Evolutionary conservation across 2,113 vertebrate genomes (phyloP).

Genomic region (Clinocottus analis): DNA sequence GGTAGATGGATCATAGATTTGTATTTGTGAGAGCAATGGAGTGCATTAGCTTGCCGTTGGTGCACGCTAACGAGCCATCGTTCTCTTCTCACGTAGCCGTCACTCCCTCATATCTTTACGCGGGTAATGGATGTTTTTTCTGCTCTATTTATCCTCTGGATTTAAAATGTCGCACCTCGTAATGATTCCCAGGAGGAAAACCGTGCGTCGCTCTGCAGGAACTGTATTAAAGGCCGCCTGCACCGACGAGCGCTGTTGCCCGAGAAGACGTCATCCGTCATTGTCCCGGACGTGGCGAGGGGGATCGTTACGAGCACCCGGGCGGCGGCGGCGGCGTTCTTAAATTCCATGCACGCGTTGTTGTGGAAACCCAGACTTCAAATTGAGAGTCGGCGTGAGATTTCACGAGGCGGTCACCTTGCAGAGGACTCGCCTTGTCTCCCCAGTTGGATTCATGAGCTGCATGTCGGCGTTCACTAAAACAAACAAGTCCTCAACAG

Average conservation of each 20-base stretch:
- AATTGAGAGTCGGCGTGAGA: conserved; percentile 26
- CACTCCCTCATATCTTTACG: not conserved
- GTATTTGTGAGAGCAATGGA: no score
- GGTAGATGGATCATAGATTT: no score
- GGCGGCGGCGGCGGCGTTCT: not conserved
- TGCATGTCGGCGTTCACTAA: not conserved
- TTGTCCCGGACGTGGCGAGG: not conserved
- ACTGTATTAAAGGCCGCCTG: not conserved
- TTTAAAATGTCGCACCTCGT: not conserved
- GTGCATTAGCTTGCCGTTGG: no score
- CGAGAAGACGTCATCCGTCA: conserved; percentile 33
- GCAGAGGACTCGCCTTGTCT: conserved; percentile 21
- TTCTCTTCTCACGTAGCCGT: no score
- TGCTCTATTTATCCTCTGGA: not conserved
- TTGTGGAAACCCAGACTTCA: not conserved
- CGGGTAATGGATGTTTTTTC: not conserved
- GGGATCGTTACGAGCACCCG: not conserved
- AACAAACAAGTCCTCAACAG: not conserved
- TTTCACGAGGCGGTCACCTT: conserved; percentile 4
- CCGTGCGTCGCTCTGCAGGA: not conserved
- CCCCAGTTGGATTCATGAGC: not conserved
- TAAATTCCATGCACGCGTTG: conserved; percentile 17
- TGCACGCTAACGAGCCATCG: no score
- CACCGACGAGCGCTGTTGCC: conserved; percentile 6
- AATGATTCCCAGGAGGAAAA: not conserved